phyloP scores from a whole-genome alignment of 2,797 vertebrate species.

The Amblyraja radiata region DNA sequence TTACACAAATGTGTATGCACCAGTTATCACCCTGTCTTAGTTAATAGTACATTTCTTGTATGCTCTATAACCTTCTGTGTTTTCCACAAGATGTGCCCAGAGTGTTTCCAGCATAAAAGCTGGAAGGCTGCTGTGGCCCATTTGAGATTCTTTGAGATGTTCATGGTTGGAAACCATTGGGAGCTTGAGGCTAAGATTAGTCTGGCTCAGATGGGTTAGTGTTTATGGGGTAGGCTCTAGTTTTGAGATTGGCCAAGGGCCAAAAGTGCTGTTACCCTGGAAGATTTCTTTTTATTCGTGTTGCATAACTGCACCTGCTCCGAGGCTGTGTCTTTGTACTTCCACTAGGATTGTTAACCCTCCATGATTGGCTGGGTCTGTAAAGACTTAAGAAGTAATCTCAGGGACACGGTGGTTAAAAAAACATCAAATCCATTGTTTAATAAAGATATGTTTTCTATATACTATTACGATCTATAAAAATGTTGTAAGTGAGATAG shows the following conservation, averaged over 20 bases:
- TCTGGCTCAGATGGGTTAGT: neutral
- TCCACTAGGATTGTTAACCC: neutral
- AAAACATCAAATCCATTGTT: neutral
- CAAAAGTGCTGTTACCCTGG: neutral
- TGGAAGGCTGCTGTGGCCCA: neutral
- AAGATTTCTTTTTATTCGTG: neutral
- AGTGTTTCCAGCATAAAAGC: neutral
- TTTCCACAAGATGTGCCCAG: neutral
- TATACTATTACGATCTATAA: neutral
- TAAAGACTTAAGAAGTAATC: neutral
- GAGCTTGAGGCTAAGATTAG: neutral
- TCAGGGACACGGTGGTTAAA: neutral
- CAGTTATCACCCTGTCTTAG: neutral
- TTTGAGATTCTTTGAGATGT: neutral
- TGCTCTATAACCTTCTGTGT: neutral
- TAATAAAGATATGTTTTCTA: neutral
- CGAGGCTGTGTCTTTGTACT: neutral
- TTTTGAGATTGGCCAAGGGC: slow-evolving; percentile 1
- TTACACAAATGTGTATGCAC: neutral
- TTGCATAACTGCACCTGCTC: neutral
- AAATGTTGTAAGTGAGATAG: neutral
- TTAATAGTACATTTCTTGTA: neutral
- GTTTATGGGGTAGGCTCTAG: neutral
- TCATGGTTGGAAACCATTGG: slow-evolving; percentile 1
- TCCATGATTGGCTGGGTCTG: neutral